Base-by-base conservation (phyloP, 2,888 invertebrate species). In the Venusia cambrica region DNA sequence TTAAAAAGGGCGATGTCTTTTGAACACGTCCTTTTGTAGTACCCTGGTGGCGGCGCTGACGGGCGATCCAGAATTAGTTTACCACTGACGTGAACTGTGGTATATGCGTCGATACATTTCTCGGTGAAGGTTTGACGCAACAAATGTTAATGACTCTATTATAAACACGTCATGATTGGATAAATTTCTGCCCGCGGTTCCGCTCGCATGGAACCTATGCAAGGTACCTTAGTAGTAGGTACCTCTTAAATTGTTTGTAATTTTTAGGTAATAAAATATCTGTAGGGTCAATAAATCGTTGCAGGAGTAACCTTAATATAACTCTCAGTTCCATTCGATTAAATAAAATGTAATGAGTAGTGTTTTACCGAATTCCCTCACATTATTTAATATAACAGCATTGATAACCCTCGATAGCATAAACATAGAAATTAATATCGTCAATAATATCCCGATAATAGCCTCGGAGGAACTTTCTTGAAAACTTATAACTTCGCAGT, bases 111-210 rank as follows among this genome's bases (percentile, higher is more conserved):
- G 61, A 61, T 68, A 69, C 58, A 62, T 59, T 65, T 65, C 60
- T 61, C 59, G 51, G 45, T 51, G 58, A 60, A 62, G 53, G 57
- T 71, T 77, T 78, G 76, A 80, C 78, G 79, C 59, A 78, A 69
- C 65, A 62, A 64, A 70, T 64, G 62, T 64, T 73, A 73, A 75
- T 71, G 70, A 70, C 62, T 72, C 55, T 63, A 64, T 55, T 28
- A 68, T 60, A 67, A 62, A 68, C 61, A 59, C 38, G 22, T 49
- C 49, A 54, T 50, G 37, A 45, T 40, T 27, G 44, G 33, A 38
- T 29, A 38, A 43, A 46, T 48, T n/a, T n/a, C n/a, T n/a, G n/a
- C n/a, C n/a, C n/a, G n/a, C n/a, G n/a, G n/a, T n/a, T n/a, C n/a
- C n/a, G n/a, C n/a, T n/a, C n/a, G n/a, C n/a, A n/a, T n/a, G n/a